phyloP scores from a whole-genome alignment of 2,888 invertebrate genomes.

The Gryllus longicercus region DNA sequence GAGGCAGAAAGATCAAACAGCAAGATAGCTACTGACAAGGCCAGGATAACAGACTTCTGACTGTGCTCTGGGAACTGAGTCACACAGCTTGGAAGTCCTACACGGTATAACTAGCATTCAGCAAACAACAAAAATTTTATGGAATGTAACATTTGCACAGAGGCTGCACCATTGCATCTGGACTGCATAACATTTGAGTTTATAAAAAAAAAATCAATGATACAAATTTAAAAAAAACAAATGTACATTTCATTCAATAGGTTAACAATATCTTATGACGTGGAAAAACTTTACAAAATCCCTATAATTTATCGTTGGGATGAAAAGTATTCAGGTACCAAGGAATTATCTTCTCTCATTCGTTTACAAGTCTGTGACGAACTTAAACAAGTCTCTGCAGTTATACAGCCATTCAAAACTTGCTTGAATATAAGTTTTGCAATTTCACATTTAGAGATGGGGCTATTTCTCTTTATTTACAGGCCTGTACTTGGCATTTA shows the following conservation, averaged over 20 bases:
- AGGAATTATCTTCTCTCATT: constrained; percentile 33
- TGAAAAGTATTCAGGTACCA: constrained; percentile 37
- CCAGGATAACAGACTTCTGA: too few relatives aligned
- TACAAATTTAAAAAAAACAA: constrained; percentile 20
- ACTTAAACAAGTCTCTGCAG: constrained; percentile 27
- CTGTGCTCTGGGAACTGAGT: too few relatives aligned
- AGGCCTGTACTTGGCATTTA: too few relatives aligned
- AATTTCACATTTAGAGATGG: constrained; percentile 28
- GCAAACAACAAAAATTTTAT: not conserved
- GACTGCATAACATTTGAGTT: not conserved
- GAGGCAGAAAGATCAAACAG: too few relatives aligned
- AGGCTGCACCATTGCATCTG: not conserved
- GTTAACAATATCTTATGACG: constrained; percentile 27
- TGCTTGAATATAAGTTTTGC: constrained; percentile 25
- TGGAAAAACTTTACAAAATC: constrained; percentile 32
- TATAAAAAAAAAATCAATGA: constrained; percentile 18
- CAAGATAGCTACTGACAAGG: too few relatives aligned
- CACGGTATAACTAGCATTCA: not conserved
- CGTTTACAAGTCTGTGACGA: constrained; percentile 30
- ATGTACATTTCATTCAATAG: constrained; percentile 26
- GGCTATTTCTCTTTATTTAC: not conserved
- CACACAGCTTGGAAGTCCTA: too few relatives aligned
- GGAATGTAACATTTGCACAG: not conserved
- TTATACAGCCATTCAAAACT: constrained; percentile 21
- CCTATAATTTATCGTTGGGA: constrained; percentile 33